Evolutionary conservation across 2,113 vertebrate species (phyloP).

Genomic region (Eonycteris spelaea): DNA sequence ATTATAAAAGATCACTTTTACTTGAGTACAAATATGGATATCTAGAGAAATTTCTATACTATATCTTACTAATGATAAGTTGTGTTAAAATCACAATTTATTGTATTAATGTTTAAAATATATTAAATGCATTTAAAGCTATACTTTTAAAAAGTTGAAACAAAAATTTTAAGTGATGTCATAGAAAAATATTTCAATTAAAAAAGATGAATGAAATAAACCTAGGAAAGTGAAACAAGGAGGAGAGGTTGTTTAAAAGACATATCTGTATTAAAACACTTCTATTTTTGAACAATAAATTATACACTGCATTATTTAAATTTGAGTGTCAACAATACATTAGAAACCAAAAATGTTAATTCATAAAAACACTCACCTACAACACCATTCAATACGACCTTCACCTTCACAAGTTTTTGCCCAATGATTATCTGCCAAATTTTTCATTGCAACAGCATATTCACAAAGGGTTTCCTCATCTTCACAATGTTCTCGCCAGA

Average conservation of each 20-base stretch:
- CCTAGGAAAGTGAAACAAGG: neutral
- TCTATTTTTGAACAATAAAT: neutral
- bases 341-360: slow-evolving; percentile 6
- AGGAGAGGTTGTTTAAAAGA: slow-evolving; percentile 20
- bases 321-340: neutral
- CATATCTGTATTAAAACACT: neutral
- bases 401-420: slow-evolving; percentile 94
- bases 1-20: slow-evolving; percentile 30
- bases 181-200: neutral
- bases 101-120: neutral
- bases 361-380: slow-evolving; percentile 86
- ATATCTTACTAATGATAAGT: neutral
- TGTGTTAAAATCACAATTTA: slow-evolving; percentile 3
- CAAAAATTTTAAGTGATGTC: neutral
- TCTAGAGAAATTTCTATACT: neutral
- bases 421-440: slow-evolving; percentile 98
- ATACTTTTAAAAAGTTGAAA: slow-evolving; percentile 4
- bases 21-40: slow-evolving; percentile 4
- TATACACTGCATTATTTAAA: neutral
- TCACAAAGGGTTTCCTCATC: slow-evolving; percentile 96
- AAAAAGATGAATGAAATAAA: slow-evolving; percentile 35
- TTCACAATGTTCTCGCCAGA: slow-evolving; percentile 98
- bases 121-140: slow-evolving; percentile 4
- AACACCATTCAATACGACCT: slow-evolving; percentile 98
- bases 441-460: slow-evolving; percentile 99